Conservation (phyloP, 2,113 vertebrate species). For the Narcine bancroftii region DNA sequence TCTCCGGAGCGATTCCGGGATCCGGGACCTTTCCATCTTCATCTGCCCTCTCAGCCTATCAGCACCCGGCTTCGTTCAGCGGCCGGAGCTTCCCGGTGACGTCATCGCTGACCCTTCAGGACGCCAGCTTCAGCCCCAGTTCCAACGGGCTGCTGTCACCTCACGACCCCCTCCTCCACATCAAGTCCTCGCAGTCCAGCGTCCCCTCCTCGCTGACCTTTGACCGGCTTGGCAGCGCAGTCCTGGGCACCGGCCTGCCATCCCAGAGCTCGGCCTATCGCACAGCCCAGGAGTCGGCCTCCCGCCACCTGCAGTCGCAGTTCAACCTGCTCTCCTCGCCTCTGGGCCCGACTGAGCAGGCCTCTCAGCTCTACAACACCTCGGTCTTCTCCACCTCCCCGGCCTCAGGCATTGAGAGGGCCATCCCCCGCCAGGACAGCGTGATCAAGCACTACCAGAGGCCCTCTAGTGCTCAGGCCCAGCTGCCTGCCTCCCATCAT, state of each 20-base stretch:
- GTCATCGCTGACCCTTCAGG: constrained; percentile 76
- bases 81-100: constrained; percentile 82
- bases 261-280: constrained; percentile 56
- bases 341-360: constrained; percentile 64
- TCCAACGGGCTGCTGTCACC: constrained; percentile 79
- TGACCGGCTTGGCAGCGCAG: constrained; percentile 62
- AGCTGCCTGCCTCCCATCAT: constrained; percentile 67
- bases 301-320: constrained; percentile 74
- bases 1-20: constrained; percentile 82
- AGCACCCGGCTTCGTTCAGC: constrained; percentile 86
- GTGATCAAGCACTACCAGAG: constrained; percentile 96
- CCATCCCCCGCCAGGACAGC: constrained; percentile 79
- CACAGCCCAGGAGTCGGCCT: constrained; percentile 61
- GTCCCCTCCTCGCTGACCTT: constrained; percentile 59
- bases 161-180: constrained; percentile 73
- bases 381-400: constrained; percentile 73
- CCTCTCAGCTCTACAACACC: constrained; percentile 76
- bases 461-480: constrained; percentile 68
- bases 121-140: constrained; percentile 84
- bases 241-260: constrained; percentile 54
- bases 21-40: constrained; percentile 88
- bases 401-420: constrained; percentile 63
- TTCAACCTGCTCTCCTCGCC: constrained; percentile 86
- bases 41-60: constrained; percentile 87
- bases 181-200: constrained; percentile 62